Percentiles rank a stretch among this genome's conserved stretches.
Conservation (phyloP, 30 jellyfish, hydroid and myxozoan genomes). For the Catostylus mosaicus region DNA sequence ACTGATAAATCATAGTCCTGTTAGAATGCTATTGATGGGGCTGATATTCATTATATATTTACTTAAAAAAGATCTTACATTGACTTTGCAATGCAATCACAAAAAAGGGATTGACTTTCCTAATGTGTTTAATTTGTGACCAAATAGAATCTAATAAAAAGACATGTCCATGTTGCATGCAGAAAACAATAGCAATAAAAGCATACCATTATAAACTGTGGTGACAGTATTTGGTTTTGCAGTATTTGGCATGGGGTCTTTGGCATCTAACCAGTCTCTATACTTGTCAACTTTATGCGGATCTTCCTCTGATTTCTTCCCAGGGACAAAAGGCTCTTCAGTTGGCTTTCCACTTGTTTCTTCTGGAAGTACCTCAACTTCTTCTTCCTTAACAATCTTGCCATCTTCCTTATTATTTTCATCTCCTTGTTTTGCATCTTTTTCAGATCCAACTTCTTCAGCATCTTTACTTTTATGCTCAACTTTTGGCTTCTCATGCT, state of each 20-base stretch:
- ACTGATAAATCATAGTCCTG: too few species aligned
- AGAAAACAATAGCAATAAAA: neutral
- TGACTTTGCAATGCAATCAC: too few species aligned
- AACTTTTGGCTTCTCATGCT: neutral
- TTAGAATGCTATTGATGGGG: too few species aligned
- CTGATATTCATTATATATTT: too few species aligned
- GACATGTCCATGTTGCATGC: too few species aligned
- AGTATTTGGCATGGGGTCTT: neutral
- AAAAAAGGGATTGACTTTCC: too few species aligned
- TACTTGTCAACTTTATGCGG: constrained; percentile 66
- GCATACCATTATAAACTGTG: constrained; percentile 11
- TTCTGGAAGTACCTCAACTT: constrained; percentile 72
- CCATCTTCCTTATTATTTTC: constrained; percentile 13
- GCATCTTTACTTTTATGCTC: neutral
- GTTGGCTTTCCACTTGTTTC: constrained; percentile 76
- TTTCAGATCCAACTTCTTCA: neutral
- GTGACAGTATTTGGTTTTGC: constrained; percentile 1
- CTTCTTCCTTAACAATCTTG: constrained; percentile 51
- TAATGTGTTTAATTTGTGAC: too few species aligned
- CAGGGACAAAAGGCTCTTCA: constrained; percentile 46
- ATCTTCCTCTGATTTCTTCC: constrained; percentile 37
- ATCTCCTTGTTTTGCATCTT: neutral
- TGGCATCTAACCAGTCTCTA: constrained; percentile 51
- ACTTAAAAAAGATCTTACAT: too few species aligned
- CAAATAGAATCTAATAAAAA: too few species aligned